Conservation (phyloP, 2,888 invertebrate species). For the Cosmia pyralina region DNA sequence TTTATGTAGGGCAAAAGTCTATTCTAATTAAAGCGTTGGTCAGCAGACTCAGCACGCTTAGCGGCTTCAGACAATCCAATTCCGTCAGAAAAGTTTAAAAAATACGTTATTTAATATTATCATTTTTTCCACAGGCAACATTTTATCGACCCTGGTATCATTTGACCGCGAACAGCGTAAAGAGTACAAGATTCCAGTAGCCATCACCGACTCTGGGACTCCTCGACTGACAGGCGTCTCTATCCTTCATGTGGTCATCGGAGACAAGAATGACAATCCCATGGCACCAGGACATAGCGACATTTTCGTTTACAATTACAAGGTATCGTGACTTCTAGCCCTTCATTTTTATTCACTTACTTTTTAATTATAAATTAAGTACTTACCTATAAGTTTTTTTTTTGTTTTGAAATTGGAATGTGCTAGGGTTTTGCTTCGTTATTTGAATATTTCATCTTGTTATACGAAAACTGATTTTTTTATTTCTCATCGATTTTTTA, state of each 20-base stretch:
- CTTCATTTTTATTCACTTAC: constrained; percentile 8
- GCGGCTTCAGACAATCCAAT: too few relatives aligned
- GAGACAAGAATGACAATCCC: constrained; percentile 97
- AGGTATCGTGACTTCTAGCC: constrained; percentile 85
- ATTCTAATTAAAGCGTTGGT: not conserved
- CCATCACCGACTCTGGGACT: constrained; percentile 96
- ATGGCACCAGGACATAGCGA: constrained; percentile 97
- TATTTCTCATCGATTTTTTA: constrained; percentile 5
- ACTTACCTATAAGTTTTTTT: too few relatives aligned
- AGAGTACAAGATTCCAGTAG: constrained; percentile 96
- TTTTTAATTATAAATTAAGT: not conserved
- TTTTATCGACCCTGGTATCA: constrained; percentile 92
- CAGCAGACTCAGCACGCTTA: too few relatives aligned
- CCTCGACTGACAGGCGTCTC: constrained; percentile 94
- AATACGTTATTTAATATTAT: too few relatives aligned
- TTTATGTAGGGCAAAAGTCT: not conserved
- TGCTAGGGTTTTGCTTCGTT: constrained; percentile 10
- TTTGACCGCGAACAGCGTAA: constrained; percentile 97
- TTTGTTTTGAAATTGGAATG: constrained; percentile 21
- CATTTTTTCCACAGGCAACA: constrained; percentile 83
- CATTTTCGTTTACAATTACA: constrained; percentile 98
- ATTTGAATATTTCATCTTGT: constrained; percentile 3
- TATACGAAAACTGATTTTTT: not conserved
- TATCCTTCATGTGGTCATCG: constrained; percentile 96
- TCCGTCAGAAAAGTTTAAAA: too few relatives aligned